Base-by-base conservation (phyloP, 1,140 invertebrate species). In the Ditylenchus dipsaci region DNA sequence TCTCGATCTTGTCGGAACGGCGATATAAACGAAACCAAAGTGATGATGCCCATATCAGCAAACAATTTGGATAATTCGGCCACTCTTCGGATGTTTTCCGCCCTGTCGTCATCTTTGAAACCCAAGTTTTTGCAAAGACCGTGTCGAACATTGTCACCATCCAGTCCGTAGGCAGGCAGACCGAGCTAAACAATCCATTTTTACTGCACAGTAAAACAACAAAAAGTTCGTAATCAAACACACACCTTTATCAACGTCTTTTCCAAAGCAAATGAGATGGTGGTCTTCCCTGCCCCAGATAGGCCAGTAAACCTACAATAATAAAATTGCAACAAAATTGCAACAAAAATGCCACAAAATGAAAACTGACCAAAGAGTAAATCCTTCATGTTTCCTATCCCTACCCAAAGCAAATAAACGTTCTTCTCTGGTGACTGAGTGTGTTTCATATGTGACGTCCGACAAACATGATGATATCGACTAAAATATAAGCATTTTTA, bases 11-110 rank as follows among this genome's bases (percentile, higher is more conserved):
- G 91, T 61, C 89, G 87, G 84, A 93, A 98, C 0, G 96, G 96
- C 49, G 93, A 96, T 0, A 99, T 95, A 84, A 98, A 98, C 83
- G 92, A 93, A 81, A 93, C 95, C 0, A 99, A 87, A 69, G 91
- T 90, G 13, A 99, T 89, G 58, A 95, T 91, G 0, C 95, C 95
- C 73, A 91, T 92, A 82, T 98, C 95, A 7, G 95, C 94, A 85
- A 99, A 97, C 15, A 99, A 84, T 84, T 94, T 96, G n/a, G 94
- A 91, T 0, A 97, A 93, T 86, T 98, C 96, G 5, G 95, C 92
- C 0, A 98, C 95, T 72, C 96, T 86, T 15, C 87, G 86, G 76
- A 99, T 97, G 82, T 99, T 99, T 84, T 99, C 96, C 80, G 95
- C 91, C 1, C 96, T 86, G 79, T 99, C 96, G 79, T 93, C 90